Base-by-base conservation (phyloP, 2,888 invertebrate species). In the Rhaphigaster nebulosa region DNA sequence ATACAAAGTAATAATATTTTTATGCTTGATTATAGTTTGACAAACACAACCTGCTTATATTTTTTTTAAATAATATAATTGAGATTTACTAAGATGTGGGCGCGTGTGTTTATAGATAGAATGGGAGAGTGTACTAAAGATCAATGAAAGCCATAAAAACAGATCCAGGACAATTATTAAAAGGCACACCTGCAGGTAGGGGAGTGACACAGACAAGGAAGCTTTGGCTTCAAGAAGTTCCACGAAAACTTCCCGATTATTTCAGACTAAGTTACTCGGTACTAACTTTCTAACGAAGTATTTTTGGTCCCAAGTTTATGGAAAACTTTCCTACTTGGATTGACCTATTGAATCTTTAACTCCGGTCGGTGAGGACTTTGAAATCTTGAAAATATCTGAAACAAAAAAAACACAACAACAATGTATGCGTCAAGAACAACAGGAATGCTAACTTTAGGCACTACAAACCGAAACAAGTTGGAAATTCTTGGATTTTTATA, bases 201-300 rank as follows among this genome's bases (percentile, higher is more conserved):
- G 45, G 20, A 45, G 45, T 50, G 84, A 84, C 84, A 45, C 10
- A 84, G 84, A n/a, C 45, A 45, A 84, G 45, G 41, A 45, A 80
- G 45, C 41, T 38, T 84, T 45, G 84, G 84, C 45, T 84, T 84
- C 84, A 84, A 41, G 45, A 84, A 84, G 84, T 84, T 84, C n/a
- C 26, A 5, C 45, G 70, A 45, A 84, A 84, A 84, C 84, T 84
- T 84, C n/a, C 84, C 45, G 84, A 84, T 84, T 84, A 84, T 84
- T 84, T 84, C 84, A 84, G 84, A 84, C 84, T 84, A 84, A 84
- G n/a, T 84, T 84, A 84, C 84, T 84, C n/a, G 13, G 26, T n/a
- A 26, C 45, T 84, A 84, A 84, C 84, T 84, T 84, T 84, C 84
- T 84, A 84, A 84, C 84, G 84, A 84, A 84, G 84, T 84, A 84